phyloP scores from a whole-genome alignment of 2,113 vertebrate species.

The Delphinus delphis region DNA sequence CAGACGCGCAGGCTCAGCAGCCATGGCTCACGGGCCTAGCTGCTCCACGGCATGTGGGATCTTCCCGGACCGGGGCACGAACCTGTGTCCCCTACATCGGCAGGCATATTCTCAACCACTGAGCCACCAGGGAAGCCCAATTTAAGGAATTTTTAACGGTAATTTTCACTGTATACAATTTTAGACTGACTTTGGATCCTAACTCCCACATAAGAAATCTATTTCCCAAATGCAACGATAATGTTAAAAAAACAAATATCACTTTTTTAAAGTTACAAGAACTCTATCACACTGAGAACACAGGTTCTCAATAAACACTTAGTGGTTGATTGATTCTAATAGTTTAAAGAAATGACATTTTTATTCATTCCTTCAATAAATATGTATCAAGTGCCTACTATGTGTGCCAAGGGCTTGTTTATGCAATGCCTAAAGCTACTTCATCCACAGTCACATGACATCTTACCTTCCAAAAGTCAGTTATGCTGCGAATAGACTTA shows the following conservation, averaged over 20 bases:
- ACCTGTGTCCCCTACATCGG: too few relatives aligned
- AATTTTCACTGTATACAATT: neutral
- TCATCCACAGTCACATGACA: neutral
- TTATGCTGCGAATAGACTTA: slow-evolving; percentile 67
- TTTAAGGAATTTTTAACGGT: neutral
- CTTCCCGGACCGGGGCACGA: too few relatives aligned
- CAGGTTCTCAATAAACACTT: neutral
- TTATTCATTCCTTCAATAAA: slow-evolving; percentile 50
- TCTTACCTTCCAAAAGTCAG: slow-evolving; percentile 83
- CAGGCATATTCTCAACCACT: too few relatives aligned
- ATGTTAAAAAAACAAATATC: neutral
- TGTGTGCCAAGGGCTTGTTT: neutral
- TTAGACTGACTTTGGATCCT: slow-evolving; percentile 19
- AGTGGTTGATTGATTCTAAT: slow-evolving; percentile 8
- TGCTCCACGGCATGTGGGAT: too few relatives aligned
- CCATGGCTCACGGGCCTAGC: too few relatives aligned
- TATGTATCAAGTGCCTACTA: neutral
- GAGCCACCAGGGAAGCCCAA: too few relatives aligned
- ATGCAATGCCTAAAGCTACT: slow-evolving; percentile 19
- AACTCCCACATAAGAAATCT: neutral
- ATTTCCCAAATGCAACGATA: slow-evolving; percentile 56
- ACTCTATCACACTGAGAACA: neutral
- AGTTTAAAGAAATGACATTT: slow-evolving; percentile 35
- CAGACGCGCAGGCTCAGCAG: too few relatives aligned
- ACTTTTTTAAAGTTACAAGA: neutral